phyloP scores from a whole-genome alignment of 2,113 vertebrate genomes.

The Notothenia coriiceps region DNA sequence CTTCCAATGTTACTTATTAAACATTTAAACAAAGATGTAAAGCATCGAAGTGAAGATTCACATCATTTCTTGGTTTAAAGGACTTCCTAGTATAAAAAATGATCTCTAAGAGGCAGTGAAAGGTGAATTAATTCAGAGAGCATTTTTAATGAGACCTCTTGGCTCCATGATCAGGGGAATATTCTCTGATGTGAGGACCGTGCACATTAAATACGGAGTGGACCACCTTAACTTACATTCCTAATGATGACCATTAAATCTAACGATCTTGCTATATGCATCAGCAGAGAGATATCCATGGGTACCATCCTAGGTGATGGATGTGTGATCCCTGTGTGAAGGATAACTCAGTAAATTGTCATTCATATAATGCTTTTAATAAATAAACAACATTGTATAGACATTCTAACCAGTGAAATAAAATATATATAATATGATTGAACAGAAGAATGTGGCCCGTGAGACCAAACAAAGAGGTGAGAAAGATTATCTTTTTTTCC shows the following conservation, averaged over 20 bases:
- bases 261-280: background rate
- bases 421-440: background rate
- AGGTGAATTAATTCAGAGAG: background rate
- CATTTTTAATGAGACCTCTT: slow-evolving; percentile 2
- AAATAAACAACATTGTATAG: background rate
- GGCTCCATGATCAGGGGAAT: slow-evolving; percentile 12
- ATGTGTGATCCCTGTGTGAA: background rate
- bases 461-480: background rate
- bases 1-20: too few relatives aligned
- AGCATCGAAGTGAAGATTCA: background rate
- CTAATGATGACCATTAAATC: background rate
- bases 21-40: too few relatives aligned
- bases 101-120: background rate
- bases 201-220: background rate
- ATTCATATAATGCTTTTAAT: background rate
- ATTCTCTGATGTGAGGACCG: background rate
- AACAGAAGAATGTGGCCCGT: background rate
- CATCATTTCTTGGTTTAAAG: too few relatives aligned
- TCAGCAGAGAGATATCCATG: background rate
- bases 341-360: background rate
- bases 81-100: too few relatives aligned
- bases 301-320: background rate
- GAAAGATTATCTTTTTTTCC: background rate
- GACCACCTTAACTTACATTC: background rate
- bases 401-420: background rate